A percentile compares a stretch with the other conserved stretches of the same genome.
Conservation (phyloP, 2,888 invertebrate species). For the Dolichomitus sp. region DNA sequence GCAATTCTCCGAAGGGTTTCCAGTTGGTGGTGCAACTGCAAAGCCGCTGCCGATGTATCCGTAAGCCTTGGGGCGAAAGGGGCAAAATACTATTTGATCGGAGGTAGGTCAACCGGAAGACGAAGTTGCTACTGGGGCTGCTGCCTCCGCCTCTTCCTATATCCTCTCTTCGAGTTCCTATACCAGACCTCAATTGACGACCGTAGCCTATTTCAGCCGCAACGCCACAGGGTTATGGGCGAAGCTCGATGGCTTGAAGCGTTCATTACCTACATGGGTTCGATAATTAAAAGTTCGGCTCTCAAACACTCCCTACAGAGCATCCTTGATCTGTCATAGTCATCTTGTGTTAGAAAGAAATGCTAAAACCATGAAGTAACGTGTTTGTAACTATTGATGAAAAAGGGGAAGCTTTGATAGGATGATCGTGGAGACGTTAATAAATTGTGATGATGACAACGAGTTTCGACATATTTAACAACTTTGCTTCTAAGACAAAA, state of each 20-base stretch:
- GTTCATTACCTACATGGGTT: slow-evolving; percentile 63
- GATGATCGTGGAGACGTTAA: neutral
- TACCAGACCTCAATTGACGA: slow-evolving; percentile 31
- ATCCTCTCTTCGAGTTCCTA: neutral
- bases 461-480: neutral
- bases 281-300: slow-evolving; percentile 77
- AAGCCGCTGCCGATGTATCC: slow-evolving; percentile 1
- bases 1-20: slow-evolving; percentile 26
- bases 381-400: neutral
- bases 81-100: slow-evolving; percentile 43
- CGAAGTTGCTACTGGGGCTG: slow-evolving; percentile 19
- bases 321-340: neutral
- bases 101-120: slow-evolving; percentile 60
- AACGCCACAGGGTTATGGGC: slow-evolving; percentile 3
- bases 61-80: slow-evolving; percentile 26
- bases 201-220: slow-evolving; percentile 68
- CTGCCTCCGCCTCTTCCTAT: slow-evolving; percentile 10
- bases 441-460: no score
- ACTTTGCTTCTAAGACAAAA: neutral
- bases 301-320: slow-evolving; percentile 59
- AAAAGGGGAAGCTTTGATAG: neutral
- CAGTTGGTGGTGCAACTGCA: slow-evolving; percentile 27
- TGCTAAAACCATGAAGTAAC: neutral
- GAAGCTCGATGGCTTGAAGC: slow-evolving; percentile 23
- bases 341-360: neutral